Evolutionary conservation across 1,140 invertebrate species (phyloP).

Genomic region (Cydia splendana): DNA sequence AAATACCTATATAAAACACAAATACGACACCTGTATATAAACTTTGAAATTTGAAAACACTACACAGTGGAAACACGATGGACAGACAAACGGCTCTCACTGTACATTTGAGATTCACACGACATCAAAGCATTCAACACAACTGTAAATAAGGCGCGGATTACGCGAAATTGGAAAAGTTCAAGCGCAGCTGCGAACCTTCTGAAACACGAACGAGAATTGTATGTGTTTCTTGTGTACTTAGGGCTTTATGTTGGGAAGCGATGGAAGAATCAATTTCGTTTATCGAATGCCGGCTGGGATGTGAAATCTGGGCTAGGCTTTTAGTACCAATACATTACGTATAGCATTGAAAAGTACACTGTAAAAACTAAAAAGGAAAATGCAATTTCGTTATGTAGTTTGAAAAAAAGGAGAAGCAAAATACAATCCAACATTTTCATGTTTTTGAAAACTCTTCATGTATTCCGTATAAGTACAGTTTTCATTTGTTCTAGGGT

Average conservation of each 20-base stretch:
- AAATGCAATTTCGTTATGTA: neutral
- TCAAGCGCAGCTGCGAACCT: neutral
- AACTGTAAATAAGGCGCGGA: neutral
- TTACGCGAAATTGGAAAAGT: conserved; percentile 14
- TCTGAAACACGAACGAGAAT: neutral
- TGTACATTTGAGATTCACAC: neutral
- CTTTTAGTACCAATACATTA: conserved; percentile 4
- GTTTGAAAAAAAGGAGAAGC: no score
- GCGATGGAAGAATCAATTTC: neutral
- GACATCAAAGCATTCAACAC: neutral
- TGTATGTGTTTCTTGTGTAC: neutral
- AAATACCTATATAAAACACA: neutral
- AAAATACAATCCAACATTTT: no score
- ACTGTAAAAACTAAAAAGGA: neutral
- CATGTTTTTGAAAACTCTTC: no score
- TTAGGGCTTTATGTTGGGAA: neutral
- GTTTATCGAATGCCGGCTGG: conserved; percentile 13
- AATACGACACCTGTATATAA: neutral
- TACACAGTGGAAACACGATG: neutral
- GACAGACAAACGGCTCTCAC: neutral
- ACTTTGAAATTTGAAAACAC: no score
- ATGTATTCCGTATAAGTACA: no score
- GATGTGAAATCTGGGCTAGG: conserved; percentile 9
- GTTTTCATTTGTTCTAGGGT: no score
- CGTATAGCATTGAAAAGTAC: neutral